These are phyloP conservation scores for Antrozous pallidus DNA, from an alignment of 2,797 vertebrate species.

Conservation along the genomic window DNA sequence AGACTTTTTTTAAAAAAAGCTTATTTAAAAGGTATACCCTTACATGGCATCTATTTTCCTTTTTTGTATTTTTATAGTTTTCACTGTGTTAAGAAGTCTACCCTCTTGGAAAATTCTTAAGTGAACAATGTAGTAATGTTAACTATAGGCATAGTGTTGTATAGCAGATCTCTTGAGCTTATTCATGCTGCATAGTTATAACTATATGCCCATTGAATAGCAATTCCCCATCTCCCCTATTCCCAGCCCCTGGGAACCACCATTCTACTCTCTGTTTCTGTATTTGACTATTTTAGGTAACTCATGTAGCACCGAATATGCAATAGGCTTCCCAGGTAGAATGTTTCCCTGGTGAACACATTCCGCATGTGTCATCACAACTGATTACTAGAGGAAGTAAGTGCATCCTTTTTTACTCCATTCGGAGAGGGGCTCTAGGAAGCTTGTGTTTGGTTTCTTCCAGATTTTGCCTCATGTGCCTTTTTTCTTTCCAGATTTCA, in stretches of 20 bases:
- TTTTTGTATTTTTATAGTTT: not conserved
- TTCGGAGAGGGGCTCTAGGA: not conserved
- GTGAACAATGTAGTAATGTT: not conserved
- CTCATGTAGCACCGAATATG: not conserved
- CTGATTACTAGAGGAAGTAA: not conserved
- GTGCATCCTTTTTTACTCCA: not conserved
- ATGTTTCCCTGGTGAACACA: not conserved
- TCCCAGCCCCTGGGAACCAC: not conserved
- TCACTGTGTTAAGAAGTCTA: not conserved
- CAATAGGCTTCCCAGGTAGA: not conserved
- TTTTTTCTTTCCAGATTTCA: not conserved
- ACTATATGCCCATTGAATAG: not conserved
- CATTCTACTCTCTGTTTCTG: not conserved
- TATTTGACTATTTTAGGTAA: not conserved
- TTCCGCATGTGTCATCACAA: not conserved
- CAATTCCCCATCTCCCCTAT: not conserved
- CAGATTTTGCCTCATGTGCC: not conserved
- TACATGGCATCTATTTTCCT: not conserved
- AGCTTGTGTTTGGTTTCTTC: not conserved
- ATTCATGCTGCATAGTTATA: not conserved
- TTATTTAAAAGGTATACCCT: not conserved
- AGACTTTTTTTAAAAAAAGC: conserved; percentile 1
- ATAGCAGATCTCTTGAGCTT: not conserved
- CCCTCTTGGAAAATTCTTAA: not conserved
- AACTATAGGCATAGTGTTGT: not conserved